Base-by-base conservation (phyloP, 2,888 invertebrate species). In the Eupithecia vulgata region DNA sequence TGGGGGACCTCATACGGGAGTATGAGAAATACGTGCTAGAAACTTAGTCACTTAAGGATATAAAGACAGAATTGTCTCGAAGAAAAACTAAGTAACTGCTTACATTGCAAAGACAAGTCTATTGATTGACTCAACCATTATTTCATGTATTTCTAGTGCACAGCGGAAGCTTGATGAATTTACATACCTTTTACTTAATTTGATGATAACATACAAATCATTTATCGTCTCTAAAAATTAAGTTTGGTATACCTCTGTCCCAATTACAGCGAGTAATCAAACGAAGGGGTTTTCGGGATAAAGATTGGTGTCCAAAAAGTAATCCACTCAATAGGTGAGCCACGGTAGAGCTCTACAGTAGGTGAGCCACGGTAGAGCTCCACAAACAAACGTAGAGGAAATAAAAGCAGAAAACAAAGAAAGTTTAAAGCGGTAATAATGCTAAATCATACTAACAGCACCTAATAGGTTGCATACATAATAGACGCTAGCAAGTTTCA, bases 371-470 rank as follows among this genome's bases (percentile, higher is more conserved):
- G n/a, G n/a, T n/a, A 62, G 35, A 34, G 34, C 21, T 12, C 34
- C 35, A 37, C 64, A 37, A 37, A 65, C 65, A 34, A 34, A 15
- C 8, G 17, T 17, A 17, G 35, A 42, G 66, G 66, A 71, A 71
- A 71, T 71, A 62, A 59, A 45, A 76, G 79, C 79, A 67, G 71
- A 74, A 82, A 82, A 81, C 80, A 81, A 85, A 80, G 78, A 76
- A 76, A 77, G 72, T 70, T 12, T 40, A 78, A 75, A 81, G 80
- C 77, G 76, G 75, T 79, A 78, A 75, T 70, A 73, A 71, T 74
- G 79, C 81, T 82, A 84, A 85, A 84, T 82, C 81, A 82, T 75
- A 68, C 78, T 76, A 86, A 84, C 82, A 81, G 81, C 74, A 67
- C 78, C 76, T 84, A 83, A 85, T 81, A 79, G 77, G 79, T 77